These are phyloP conservation scores for Octonoba sinensis DNA, from an alignment of 2,888 invertebrate genomes.

Conservation along the genomic window DNA sequence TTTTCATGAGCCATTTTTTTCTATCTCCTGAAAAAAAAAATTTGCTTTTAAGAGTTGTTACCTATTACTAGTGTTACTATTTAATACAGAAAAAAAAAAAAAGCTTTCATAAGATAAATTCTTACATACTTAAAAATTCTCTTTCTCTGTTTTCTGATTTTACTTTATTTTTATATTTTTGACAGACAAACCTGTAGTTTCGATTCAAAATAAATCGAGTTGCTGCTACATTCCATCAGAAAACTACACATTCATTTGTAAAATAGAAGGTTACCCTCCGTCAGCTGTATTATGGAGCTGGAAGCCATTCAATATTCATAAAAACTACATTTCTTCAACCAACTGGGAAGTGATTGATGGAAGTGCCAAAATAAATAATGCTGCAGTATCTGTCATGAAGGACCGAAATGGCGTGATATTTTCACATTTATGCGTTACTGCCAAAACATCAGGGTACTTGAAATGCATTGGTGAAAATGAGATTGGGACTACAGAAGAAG, in stretches of 20 bases:
- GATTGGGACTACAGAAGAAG: constrained; percentile 38
- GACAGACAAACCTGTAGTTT: constrained; percentile 71
- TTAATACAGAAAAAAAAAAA: too few relatives aligned
- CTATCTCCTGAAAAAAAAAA: too few relatives aligned
- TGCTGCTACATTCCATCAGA: constrained; percentile 45
- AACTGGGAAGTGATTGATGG: constrained; percentile 31
- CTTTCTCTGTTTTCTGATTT: background rate
- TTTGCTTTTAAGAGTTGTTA: too few relatives aligned
- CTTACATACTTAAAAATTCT: background rate
- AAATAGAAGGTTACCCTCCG: constrained; percentile 23
- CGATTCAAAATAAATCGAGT: constrained; percentile 30
- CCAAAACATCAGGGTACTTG: constrained; percentile 61
- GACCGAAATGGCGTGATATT: background rate
- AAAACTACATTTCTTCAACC: background rate
- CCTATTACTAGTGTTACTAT: too few relatives aligned
- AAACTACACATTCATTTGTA: constrained; percentile 25
- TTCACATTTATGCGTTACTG: constrained; percentile 27
- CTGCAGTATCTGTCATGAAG: constrained; percentile 21
- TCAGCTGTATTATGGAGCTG: constrained; percentile 39
- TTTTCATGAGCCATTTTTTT: too few relatives aligned
- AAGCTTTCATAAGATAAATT: background rate
- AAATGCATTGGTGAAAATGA: constrained; percentile 61
- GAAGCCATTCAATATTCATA: constrained; percentile 10
- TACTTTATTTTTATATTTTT: too few relatives aligned
- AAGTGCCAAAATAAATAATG: constrained; percentile 15